These are phyloP conservation scores for Mythimna lalbum DNA, from an alignment of 2,888 invertebrate species.

Conservation along the genomic window DNA sequence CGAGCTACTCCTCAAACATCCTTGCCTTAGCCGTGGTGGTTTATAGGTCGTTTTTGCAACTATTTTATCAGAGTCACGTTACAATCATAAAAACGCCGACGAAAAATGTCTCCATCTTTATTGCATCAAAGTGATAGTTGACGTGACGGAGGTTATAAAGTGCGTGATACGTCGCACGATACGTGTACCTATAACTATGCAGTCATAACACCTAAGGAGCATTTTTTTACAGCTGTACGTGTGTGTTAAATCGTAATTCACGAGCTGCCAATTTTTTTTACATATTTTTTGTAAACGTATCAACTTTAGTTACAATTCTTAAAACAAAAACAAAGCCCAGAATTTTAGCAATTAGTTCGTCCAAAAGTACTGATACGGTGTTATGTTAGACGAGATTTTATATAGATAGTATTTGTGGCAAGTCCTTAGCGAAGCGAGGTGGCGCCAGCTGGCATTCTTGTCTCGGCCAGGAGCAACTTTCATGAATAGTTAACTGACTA, in stretches of 20 bases:
- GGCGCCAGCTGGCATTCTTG: constrained; percentile 88
- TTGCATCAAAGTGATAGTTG: constrained; percentile 57
- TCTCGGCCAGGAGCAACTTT: constrained; percentile 84
- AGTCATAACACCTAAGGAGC: constrained; percentile 30
- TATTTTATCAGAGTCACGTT: constrained; percentile 53
- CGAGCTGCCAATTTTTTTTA: background rate
- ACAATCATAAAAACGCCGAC: constrained; percentile 49
- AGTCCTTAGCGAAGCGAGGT: constrained; percentile 65
- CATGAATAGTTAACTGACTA: constrained; percentile 87
- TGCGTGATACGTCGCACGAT: constrained; percentile 38
- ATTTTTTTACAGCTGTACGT: constrained; percentile 9
- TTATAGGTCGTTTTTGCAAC: constrained; percentile 40
- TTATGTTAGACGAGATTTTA: constrained; percentile 47
- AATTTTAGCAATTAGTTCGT: constrained; percentile 18
- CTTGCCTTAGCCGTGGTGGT: constrained; percentile 35
- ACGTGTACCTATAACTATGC: constrained; percentile 30
- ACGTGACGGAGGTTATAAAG: constrained; percentile 54
- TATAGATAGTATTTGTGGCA: constrained; percentile 59
- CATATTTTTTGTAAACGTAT: background rate
- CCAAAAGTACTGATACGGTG: constrained; percentile 29
- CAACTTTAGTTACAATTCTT: background rate
- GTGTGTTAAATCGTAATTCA: constrained; percentile 10
- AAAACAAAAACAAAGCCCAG: constrained; percentile 23
- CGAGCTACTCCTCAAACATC: constrained; percentile 34
- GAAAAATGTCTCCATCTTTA: constrained; percentile 52